A percentile compares a stretch with the other conserved stretches of the same genome.
phyloP scores from a whole-genome alignment of 2,888 invertebrate genomes.

The Ferdinandea cuprea region DNA sequence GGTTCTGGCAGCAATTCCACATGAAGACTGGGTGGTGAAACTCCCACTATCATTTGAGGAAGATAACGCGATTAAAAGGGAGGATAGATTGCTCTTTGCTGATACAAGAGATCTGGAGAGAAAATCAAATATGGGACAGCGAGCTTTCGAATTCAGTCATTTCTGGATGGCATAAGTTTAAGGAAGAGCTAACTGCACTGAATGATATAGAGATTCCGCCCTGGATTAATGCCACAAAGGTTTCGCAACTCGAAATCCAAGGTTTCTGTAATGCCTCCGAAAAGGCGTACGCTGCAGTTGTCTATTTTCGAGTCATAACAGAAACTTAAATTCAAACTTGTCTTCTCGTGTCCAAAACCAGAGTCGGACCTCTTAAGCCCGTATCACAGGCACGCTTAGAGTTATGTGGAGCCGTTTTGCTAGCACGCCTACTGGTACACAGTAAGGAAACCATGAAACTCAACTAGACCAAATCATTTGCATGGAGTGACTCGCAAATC shows the following conservation, averaged over 20 bases:
- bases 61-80: conserved; percentile 28
- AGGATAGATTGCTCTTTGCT: too few relatives aligned
- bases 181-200: conserved; percentile 14
- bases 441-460: background rate
- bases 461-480: background rate
- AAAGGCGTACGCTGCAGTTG: conserved; percentile 31
- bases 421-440: background rate
- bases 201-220: too few relatives aligned
- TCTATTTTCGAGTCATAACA: background rate
- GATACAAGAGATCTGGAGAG: conserved; percentile 62
- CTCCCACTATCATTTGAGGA: conserved; percentile 6
- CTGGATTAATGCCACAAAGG: conserved; percentile 28
- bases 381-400: conserved; percentile 18
- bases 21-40: background rate
- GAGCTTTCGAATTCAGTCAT: conserved; percentile 21
- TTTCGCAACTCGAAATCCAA: conserved; percentile 22
- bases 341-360: conserved; percentile 23
- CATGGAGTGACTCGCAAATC: conserved; percentile 8
- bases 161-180: conserved; percentile 26
- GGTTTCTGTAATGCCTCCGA: conserved; percentile 51
- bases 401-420: background rate
- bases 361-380: conserved; percentile 16
- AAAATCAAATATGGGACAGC: conserved; percentile 49
- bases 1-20: background rate
- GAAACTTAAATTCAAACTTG: background rate